Base-by-base conservation (phyloP, 2,888 invertebrate species). In the Dryocosmus kuriphilus region DNA sequence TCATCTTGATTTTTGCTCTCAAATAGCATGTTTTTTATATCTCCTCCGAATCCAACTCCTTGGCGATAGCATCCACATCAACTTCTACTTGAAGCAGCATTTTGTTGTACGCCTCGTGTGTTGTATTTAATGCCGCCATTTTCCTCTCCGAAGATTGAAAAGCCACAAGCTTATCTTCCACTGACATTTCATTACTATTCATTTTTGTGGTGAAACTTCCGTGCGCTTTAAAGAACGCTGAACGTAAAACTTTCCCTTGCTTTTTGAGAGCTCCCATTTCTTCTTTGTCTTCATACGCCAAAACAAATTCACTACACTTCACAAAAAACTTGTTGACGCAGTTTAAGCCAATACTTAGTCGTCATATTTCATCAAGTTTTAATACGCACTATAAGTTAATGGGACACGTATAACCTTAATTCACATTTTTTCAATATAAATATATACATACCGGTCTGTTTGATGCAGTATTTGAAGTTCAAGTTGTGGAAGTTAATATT, bases 11-110 rank as follows among this genome's bases (percentile, higher is more conserved):
- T 22, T 32, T 32, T 6, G 65, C 57, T 60, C 19, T 57, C 35
- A 67, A 22, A 38, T 73, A 27, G 32, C 7, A 2, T 16, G 14
- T 55, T 19, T 14, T 57, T 14, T 62, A 73, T 24, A 22, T 74
- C 24, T 81, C 79, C 19, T 61, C 60, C 35, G 57, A 24, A n/a
- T 79, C 77, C 22, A 73, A 63, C 60, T 81, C 79, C 24, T 71
- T 61, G 9, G 41, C 30, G 8, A 80, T 74, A 8, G 77, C 79
- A 19, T 60, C 74, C 2, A 77, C 80, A 9, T 41, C 2, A 7
- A 35, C 67, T 16, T 76, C 77, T 51, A 38, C 16, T 32, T 74
- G 57, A 32, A 75, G 19, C 38, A 80, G 46, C 32, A 57, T 27
- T 14, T 78, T 62, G 19, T 78, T 77, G 19, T 65, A 57, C 24